Percentiles rank a stretch among this genome's conserved stretches.
Conservation (phyloP, 2,888 invertebrate species). For the Pegoplata infirma region DNA sequence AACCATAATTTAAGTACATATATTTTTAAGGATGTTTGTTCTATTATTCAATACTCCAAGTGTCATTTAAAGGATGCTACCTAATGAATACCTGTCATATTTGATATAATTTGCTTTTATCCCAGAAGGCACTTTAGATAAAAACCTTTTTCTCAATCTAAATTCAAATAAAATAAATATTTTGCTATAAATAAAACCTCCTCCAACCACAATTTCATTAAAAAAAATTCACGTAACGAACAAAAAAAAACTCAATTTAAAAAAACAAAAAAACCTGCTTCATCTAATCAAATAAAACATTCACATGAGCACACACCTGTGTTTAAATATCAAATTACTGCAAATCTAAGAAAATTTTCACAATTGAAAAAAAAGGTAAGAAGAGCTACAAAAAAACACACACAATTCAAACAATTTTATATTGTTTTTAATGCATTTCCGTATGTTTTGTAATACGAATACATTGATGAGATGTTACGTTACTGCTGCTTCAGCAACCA, state of each 20-base stretch:
- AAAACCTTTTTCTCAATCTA: conserved; percentile 27
- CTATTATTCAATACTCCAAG: too few species aligned
- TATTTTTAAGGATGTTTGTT: too few species aligned
- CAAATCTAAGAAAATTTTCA: neutral
- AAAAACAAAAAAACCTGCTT: conserved; percentile 13
- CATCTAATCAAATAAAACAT: conserved; percentile 43
- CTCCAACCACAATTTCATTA: conserved; percentile 4
- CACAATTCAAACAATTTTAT: conserved; percentile 16
- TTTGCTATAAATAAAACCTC: conserved; percentile 57
- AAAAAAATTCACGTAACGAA: neutral
- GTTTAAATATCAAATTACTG: conserved; percentile 49
- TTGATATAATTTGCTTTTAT: neutral
- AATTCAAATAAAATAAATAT: conserved; percentile 57
- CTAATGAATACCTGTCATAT: conserved; percentile 30
- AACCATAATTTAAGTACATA: too few species aligned
- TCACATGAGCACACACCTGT: conserved; percentile 44
- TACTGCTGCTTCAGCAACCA: neutral
- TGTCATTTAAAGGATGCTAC: neutral
- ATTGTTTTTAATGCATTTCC: conserved; percentile 61
- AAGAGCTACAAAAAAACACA: neutral
- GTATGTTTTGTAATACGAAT: conserved; percentile 42
- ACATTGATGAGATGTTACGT: too few species aligned
- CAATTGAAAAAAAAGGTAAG: neutral
- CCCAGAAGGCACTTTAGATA: neutral
- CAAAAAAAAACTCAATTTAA: conserved; percentile 1